A percentile compares a stretch with the other conserved stretches of the same genome.
phyloP scores from a whole-genome alignment of 2,797 vertebrate genomes.

The Hafferia zeledoni region DNA sequence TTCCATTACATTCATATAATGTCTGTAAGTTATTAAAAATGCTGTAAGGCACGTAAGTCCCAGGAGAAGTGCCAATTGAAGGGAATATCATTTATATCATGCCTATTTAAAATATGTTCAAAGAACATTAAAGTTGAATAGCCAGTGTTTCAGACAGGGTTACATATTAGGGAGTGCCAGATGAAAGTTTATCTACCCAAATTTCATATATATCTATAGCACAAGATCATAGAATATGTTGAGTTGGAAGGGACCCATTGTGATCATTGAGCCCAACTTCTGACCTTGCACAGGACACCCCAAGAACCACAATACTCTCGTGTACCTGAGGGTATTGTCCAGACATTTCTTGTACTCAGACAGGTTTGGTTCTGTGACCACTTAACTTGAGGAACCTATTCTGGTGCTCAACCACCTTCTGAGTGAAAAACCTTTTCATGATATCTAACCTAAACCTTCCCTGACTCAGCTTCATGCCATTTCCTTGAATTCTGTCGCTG shows the following conservation, averaged over 20 bases:
- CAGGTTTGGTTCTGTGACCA: neutral
- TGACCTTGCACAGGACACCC: neutral
- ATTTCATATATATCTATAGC: neutral
- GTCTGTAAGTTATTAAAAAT: constrained; percentile 53
- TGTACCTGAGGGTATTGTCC: neutral
- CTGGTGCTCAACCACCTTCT: neutral
- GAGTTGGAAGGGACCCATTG: neutral
- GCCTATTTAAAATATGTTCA: constrained; percentile 31
- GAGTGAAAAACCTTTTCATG: neutral
- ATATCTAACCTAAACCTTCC: neutral
- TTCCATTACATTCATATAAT: constrained; percentile 17
- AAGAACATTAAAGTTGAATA: constrained; percentile 37
- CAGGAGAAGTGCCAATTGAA: constrained; percentile 23
- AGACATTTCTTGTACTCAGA: neutral
- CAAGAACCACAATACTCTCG: neutral
- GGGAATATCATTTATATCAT: constrained; percentile 15
- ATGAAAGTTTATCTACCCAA: neutral
- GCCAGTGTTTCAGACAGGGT: neutral
- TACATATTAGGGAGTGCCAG: neutral
- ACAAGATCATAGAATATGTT: neutral
- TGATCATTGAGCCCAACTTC: neutral
- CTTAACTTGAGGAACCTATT: neutral
- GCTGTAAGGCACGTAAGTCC: constrained; percentile 26
- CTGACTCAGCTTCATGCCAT: neutral
- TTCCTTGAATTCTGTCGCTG: neutral